Percentiles rank a stretch among this genome's conserved stretches.
phyloP scores from a whole-genome alignment of 2,888 invertebrate genomes.

The Apodemia hepburni region DNA sequence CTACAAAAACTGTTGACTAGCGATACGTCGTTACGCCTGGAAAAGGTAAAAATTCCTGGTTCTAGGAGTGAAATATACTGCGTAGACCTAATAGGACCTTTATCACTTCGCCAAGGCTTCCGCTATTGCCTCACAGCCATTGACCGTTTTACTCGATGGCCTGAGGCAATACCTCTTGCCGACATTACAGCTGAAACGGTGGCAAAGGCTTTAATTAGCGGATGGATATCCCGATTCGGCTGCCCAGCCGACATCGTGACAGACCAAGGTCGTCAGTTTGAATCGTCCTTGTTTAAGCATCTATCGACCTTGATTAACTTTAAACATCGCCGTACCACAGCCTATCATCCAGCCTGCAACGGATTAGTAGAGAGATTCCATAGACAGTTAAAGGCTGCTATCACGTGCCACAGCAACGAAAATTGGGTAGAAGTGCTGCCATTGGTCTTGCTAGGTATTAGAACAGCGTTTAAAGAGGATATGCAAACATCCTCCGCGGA shows the following conservation, averaged over 20 bases:
- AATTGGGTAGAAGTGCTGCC: too few species aligned
- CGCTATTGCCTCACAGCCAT: slow-evolving; percentile 2
- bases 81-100: slow-evolving; percentile 39
- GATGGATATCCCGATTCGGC: slow-evolving; percentile 34
- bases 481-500: background rate
- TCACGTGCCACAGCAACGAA: too few species aligned
- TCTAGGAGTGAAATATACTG: background rate
- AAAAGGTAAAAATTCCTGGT: background rate
- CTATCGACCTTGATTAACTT: background rate
- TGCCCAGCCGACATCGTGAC: slow-evolving; percentile 22
- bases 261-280: slow-evolving; percentile 20
- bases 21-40: background rate
- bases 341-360: too few species aligned
- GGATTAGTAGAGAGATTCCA: too few species aligned
- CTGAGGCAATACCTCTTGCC: background rate
- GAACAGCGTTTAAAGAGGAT: too few species aligned
- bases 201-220: slow-evolving; percentile 34
- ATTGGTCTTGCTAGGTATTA: too few species aligned
- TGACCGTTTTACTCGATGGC: slow-evolving; percentile 3
- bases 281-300: slow-evolving; percentile 21
- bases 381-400: too few species aligned
- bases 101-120: slow-evolving; percentile 29
- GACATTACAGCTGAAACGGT: background rate
- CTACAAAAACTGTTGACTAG: background rate
- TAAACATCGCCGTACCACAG: too few species aligned